Evolutionary conservation across 2,113 vertebrate genomes (phyloP).

Genomic region (Mionectes macconnelli): DNA sequence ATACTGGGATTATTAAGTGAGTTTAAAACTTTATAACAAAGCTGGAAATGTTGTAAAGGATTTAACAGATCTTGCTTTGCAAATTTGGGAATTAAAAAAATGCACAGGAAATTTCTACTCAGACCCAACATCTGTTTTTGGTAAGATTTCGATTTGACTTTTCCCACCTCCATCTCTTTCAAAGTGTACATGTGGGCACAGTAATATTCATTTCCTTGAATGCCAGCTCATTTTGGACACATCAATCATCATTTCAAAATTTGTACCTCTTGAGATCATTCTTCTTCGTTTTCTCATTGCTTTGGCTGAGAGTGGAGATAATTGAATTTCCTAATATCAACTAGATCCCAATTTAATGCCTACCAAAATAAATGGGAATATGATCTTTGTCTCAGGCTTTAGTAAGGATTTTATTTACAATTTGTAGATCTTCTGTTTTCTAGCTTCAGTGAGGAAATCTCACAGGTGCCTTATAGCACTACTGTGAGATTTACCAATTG

Average conservation of each 20-base stretch:
- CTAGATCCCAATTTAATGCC: background rate
- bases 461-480: background rate
- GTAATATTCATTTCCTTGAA: background rate
- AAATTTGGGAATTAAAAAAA: constrained; percentile 14
- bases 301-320: background rate
- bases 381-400: background rate
- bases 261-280: background rate
- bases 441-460: background rate
- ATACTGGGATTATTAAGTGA: background rate
- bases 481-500: background rate
- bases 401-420: background rate
- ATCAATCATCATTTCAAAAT: background rate
- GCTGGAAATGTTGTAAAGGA: constrained; percentile 2
- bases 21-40: background rate
- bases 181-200: background rate
- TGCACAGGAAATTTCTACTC: no score
- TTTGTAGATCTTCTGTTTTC: background rate
- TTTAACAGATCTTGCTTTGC: constrained; percentile 21
- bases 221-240: background rate
- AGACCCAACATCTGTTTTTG: constrained; percentile 2
- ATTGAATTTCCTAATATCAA: background rate
- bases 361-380: background rate
- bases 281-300: background rate
- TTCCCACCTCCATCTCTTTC: background rate
- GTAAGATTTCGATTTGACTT: background rate